Base-by-base conservation (phyloP, 2,113 vertebrate genomes). In the Semnopithecus entellus region DNA sequence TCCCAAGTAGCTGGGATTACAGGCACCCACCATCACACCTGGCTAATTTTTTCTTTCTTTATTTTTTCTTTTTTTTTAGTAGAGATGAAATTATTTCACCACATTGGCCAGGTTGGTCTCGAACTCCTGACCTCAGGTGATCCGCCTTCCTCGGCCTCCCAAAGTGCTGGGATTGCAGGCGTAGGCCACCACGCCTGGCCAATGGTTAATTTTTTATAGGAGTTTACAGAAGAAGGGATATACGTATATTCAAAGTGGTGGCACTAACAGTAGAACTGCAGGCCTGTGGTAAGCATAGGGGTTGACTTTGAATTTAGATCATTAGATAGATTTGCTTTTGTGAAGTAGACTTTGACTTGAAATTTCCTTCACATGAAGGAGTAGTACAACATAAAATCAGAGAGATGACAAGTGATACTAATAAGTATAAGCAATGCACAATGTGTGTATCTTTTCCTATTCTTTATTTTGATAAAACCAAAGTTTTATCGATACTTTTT, bases 391-490 rank as follows among this genome's bases (percentile, higher is more conserved):
- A 48, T 79, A 38, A 5, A 64, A 52, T 0, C 59, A 72, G 43
- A 64, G 90, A 59, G 64, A 48, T 70, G 61, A 55, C 43, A 72
- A 61, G 88, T 32, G 50, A n/a, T 23, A 50, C 40, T 59, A 87
- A 38, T 38, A 38, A 64, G 57, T n/a, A 82, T 16, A 76, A 97
- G 59, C 23, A 18, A 3, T 45, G 10, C 6, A 43, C 35, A 66
- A 27, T 12, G 50, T 55, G 43, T 70, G 20, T 25, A 79, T 66
- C 16, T 43, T 80, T 70, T 23, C 25, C 14, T 68, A 48, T 95
- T 48, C 59, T 55, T 93, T 50, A 43, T 87, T 90, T 88, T 94
- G 70, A 64, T 20, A 40, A 89, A 78, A 59, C 12, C 43, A 40
- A 83, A 83, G 16, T 32, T 43, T 32, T 78, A n/a, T n/a, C 16